A percentile compares a stretch with the other conserved stretches of the same genome.
Evolutionary conservation across 2,888 invertebrate genomes (phyloP).

Genomic region (Drosophila quasianomalipes): DNA sequence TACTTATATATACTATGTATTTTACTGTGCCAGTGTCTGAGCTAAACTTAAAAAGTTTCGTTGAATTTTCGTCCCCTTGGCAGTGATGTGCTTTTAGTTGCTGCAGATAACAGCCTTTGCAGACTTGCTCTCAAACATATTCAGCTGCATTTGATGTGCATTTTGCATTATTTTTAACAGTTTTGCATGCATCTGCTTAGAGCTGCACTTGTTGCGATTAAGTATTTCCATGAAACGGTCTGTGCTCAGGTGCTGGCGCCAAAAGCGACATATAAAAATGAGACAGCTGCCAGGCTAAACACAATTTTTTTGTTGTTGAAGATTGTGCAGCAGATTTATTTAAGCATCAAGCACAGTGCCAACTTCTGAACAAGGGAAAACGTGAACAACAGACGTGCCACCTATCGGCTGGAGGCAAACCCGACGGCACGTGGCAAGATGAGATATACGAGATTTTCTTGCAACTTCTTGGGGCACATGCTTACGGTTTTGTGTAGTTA

Average conservation of each 20-base stretch:
- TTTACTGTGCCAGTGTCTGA: background rate
- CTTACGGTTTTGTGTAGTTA: background rate
- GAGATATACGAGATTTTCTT: slow-evolving; percentile 34
- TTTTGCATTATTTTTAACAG: slow-evolving; percentile 50
- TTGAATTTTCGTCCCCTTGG: background rate
- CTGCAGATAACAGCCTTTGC: background rate
- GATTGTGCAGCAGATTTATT: slow-evolving; percentile 58
- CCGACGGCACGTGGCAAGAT: slow-evolving; percentile 38
- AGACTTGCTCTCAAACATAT: background rate
- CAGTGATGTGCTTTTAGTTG: background rate
- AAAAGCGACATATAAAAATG: slow-evolving; percentile 45
- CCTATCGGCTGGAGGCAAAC: slow-evolving; percentile 50
- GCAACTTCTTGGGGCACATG: slow-evolving; percentile 9
- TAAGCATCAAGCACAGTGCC: slow-evolving; percentile 35
- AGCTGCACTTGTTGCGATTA: slow-evolving; percentile 3
- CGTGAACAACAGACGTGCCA: slow-evolving; percentile 38
- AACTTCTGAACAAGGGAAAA: slow-evolving; percentile 1
- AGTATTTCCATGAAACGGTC: slow-evolving; percentile 38
- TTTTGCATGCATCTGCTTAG: background rate
- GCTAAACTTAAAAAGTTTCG: background rate
- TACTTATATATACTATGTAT: background rate
- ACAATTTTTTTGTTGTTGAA: slow-evolving; percentile 68
- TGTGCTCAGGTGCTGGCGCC: slow-evolving; percentile 44
- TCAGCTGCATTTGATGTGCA: slow-evolving; percentile 47
- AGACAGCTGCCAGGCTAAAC: slow-evolving; percentile 71